Evolutionary conservation across 2,888 invertebrate genomes (phyloP).

Genomic region (Sisyra nigra): DNA sequence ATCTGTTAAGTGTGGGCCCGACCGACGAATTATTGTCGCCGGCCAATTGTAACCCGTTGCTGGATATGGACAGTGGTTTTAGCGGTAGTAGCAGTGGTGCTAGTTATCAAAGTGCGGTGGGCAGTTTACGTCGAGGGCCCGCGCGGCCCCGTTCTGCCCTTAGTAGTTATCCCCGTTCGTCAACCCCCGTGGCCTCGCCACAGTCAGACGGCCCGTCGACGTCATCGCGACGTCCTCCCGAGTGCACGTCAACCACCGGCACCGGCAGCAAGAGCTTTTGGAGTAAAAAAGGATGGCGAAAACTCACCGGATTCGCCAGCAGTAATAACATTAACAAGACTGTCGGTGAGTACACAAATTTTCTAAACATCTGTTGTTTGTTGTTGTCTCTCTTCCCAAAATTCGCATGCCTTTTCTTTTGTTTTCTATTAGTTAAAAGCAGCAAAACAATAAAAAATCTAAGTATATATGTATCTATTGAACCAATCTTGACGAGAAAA

Average conservation of each 20-base stretch:
- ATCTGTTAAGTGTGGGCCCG: constrained; percentile 49
- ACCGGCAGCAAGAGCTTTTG: constrained; percentile 37
- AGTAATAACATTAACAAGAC: constrained; percentile 53
- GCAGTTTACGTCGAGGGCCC: constrained; percentile 37
- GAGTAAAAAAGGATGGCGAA: constrained; percentile 66
- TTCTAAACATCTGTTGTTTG: no score
- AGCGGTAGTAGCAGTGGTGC: constrained; percentile 72
- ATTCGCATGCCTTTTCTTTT: no score
- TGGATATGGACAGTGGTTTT: constrained; percentile 65
- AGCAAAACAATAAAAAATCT: no score
- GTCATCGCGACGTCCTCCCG: not conserved
- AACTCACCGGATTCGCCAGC: constrained; percentile 56
- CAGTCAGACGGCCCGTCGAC: not conserved
- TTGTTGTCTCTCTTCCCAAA: no score
- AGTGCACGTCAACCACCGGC: not conserved
- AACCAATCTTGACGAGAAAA: no score
- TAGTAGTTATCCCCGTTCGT: not conserved
- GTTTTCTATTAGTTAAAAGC: no score
- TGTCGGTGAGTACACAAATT: constrained; percentile 39
- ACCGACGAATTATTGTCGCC: constrained; percentile 58
- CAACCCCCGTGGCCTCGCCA: not conserved
- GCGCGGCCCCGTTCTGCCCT: not conserved
- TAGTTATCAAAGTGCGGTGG: constrained; percentile 46
- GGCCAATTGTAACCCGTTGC: constrained; percentile 34
- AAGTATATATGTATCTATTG: no score